A percentile compares a stretch with the other conserved stretches of the same genome.
These are phyloP conservation scores for Rhabdornis inornatus DNA, from an alignment of 2,113 vertebrate species.

Conservation along the genomic window DNA sequence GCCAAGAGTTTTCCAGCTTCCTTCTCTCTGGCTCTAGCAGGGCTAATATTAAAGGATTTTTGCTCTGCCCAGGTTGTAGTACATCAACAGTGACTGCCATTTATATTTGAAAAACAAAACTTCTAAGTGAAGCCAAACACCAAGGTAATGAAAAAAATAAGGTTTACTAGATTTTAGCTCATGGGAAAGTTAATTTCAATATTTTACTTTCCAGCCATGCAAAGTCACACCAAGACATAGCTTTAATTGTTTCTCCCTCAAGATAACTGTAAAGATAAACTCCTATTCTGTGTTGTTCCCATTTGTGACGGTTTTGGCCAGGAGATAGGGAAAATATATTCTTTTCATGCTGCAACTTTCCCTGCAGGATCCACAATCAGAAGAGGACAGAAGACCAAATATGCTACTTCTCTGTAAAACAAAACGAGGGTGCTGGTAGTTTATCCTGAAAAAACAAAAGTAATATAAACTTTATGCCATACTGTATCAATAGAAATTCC, in stretches of 20 bases:
- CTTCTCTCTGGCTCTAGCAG: neutral
- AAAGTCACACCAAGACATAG: neutral
- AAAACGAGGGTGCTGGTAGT: neutral
- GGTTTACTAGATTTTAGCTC: neutral
- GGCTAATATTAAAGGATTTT: neutral
- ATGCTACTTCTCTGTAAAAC: neutral
- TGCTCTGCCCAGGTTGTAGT: neutral
- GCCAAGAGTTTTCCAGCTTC: neutral
- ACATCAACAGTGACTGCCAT: neutral
- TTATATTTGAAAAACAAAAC: neutral
- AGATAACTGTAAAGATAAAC: neutral
- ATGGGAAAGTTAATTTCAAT: neutral
- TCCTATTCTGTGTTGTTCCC: neutral
- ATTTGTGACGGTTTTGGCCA: neutral
- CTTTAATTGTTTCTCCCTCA: neutral
- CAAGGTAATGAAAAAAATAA: neutral
- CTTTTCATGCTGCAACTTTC: neutral
- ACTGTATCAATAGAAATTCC: neutral
- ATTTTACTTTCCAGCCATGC: neutral
- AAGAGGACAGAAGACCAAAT: neutral
- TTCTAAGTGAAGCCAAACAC: neutral
- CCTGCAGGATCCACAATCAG: neutral
- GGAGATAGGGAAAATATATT: neutral
- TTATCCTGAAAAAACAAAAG: neutral
- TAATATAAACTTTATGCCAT: neutral